These are phyloP conservation scores for Eremobia ochroleuca DNA, from an alignment of 2,888 invertebrate genomes.

Conservation along the genomic window DNA sequence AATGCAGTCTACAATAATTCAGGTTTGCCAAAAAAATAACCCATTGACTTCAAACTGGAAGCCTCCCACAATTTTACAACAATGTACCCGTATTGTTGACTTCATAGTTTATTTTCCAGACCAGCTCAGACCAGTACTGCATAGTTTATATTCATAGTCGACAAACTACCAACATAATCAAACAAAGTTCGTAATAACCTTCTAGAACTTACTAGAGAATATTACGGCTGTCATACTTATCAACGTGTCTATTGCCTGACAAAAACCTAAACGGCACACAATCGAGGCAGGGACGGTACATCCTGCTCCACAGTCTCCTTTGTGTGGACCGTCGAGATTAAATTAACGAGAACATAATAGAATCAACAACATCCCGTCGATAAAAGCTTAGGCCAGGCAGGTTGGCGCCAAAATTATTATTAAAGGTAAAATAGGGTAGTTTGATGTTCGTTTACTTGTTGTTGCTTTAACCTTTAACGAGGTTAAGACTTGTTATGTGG, in stretches of 20 bases:
- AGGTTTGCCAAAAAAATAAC: neutral
- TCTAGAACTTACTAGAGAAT: constrained; percentile 18
- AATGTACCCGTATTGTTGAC: neutral
- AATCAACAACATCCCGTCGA: constrained; percentile 39
- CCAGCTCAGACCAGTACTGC: neutral
- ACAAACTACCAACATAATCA: neutral
- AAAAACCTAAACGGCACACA: constrained; percentile 42
- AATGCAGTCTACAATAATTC: neutral
- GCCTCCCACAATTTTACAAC: neutral
- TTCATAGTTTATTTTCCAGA: neutral
- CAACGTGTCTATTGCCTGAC: constrained; percentile 27
- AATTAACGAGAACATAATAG: constrained; percentile 50
- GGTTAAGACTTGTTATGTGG: constrained; percentile 6
- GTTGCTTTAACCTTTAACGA: constrained; percentile 16
- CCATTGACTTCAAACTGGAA: neutral
- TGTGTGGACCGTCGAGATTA: constrained; percentile 35
- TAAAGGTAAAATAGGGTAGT: constrained; percentile 42
- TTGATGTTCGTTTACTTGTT: constrained; percentile 19
- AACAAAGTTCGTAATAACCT: neutral
- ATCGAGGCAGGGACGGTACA: constrained; percentile 18
- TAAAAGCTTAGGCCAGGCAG: constrained; percentile 33
- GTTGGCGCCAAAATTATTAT: constrained; percentile 30
- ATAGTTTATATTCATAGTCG: neutral
- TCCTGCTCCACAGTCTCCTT: constrained; percentile 42
- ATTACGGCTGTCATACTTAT: neutral